These are phyloP conservation scores for Botia kubotai DNA, from an alignment of 2,797 vertebrate genomes.

Conservation along the genomic window DNA sequence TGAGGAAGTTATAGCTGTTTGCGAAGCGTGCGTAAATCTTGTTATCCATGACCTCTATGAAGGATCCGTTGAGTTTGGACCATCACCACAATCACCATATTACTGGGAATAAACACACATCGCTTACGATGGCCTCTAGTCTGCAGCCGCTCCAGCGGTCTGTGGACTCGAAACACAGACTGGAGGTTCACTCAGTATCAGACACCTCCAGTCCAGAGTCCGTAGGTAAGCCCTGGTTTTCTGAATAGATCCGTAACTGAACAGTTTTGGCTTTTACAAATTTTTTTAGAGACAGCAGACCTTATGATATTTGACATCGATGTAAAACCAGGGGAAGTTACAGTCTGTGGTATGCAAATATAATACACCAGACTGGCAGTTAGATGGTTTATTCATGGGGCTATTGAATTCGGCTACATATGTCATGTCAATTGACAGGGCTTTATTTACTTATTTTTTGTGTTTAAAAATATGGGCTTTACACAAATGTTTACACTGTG, in stretches of 20 bases:
- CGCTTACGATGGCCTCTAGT: conserved; percentile 89
- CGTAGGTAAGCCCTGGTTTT: conserved; percentile 85
- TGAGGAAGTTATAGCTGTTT: conserved; percentile 12
- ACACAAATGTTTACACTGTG: conserved; percentile 17
- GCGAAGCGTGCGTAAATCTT: conserved; percentile 11
- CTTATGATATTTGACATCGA: background rate
- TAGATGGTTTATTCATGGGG: conserved; percentile 27
- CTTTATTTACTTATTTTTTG: conserved; percentile 45
- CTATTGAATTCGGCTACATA: conserved; percentile 18
- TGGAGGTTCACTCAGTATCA: conserved; percentile 94
- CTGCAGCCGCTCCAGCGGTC: conserved; percentile 88
- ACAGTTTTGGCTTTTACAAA: background rate
- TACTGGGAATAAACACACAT: conserved; percentile 86
- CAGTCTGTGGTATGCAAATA: conserved; percentile 56
- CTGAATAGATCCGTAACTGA: background rate
- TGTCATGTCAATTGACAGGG: conserved; percentile 5
- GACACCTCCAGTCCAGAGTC: conserved; percentile 96
- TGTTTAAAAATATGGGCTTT: conserved; percentile 25
- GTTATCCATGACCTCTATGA: conserved; percentile 93
- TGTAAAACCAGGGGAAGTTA: conserved; percentile 42
- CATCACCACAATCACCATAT: conserved; percentile 73
- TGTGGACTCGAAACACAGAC: conserved; percentile 88
- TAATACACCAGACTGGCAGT: conserved; percentile 43
- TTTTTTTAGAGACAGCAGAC: too few species aligned
- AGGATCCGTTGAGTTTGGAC: conserved; percentile 90